Evolutionary conservation across 2,113 vertebrate species (phyloP), one percentile per base, ranked within the genome.

Genomic region (Chitala chitala): DNA sequence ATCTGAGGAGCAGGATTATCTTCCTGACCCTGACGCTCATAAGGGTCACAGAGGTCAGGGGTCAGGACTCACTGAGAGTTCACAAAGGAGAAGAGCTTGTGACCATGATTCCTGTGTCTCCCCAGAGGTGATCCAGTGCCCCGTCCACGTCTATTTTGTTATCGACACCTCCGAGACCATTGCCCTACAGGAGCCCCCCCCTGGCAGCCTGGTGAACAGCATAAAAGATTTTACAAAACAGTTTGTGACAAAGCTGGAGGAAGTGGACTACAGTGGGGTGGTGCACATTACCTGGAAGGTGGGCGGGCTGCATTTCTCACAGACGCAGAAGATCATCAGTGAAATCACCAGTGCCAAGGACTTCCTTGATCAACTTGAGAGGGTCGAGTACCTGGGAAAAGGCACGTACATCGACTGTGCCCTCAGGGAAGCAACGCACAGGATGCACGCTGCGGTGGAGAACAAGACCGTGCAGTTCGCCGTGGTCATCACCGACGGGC

Each of bases 111-210:
- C 20, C 7, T 36, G 9, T 64, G 55, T 73, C 44, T 38, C 0
- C 71, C 24, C 90, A 98, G 96, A 88, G 76, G 91, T 86, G 68
- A 76, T 74, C 1, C 89, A 92, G 12, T 99, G 97, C 79, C 91
- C 91, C n/a, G 87, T 99, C 77, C 88, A 91, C 0, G 81, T 98
- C 51, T 97, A 95, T 86, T 98, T 99, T 80, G 90, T 95, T 80
- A 94, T 99, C 22, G 97, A 99, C 89, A 99, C 97, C 4, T 99
- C 97, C 0, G 97, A 99, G 87, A 99, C 95, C 0, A 90, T 99
- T 10, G 89, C 96, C 72, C 87, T 99, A 79, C 96, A 97, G 91
- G 93, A 95, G 22, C 78, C 90, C 1, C 96, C 96, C 3, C 94
- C 93, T 1, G 94, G 96, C 75, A 88, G 91, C 65, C 85, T 99